These are phyloP conservation scores for Ariolimax columbianus DNA, from an alignment of 2,888 invertebrate species.

Conservation along the genomic window DNA sequence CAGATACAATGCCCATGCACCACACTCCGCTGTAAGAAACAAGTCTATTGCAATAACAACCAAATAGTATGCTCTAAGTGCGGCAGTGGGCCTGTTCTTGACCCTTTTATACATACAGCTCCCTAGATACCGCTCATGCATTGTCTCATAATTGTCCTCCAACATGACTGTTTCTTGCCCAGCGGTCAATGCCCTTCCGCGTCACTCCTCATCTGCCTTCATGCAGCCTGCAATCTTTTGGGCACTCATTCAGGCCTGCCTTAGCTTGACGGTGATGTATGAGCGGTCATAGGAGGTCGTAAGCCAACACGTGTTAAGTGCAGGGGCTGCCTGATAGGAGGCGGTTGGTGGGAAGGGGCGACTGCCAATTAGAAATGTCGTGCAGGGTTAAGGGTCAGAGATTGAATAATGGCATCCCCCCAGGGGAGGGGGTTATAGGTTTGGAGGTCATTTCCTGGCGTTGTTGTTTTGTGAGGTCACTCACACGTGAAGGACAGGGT, in stretches of 20 bases:
- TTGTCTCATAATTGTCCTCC: no score
- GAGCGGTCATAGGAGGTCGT: neutral
- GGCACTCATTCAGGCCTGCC: conserved; percentile 1
- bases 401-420: neutral
- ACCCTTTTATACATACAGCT: no score
- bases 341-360: neutral
- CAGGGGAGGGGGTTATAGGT: neutral
- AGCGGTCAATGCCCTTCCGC: no score
- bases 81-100: no score
- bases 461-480: neutral
- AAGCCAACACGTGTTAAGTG: conserved; percentile 7
- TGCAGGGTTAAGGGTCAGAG: neutral
- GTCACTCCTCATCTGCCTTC: no score
- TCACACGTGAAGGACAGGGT: neutral
- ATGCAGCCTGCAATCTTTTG: neutral
- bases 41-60: no score
- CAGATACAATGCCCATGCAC: no score
- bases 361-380: neutral
- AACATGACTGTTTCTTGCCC: no score
- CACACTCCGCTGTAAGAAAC: no score
- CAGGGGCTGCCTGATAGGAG: neutral
- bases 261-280: neutral
- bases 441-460: neutral
- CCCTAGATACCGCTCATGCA: no score
- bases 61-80: no score